phyloP scores from a whole-genome alignment of 2,113 vertebrate genomes.

The Sapajus apella region DNA sequence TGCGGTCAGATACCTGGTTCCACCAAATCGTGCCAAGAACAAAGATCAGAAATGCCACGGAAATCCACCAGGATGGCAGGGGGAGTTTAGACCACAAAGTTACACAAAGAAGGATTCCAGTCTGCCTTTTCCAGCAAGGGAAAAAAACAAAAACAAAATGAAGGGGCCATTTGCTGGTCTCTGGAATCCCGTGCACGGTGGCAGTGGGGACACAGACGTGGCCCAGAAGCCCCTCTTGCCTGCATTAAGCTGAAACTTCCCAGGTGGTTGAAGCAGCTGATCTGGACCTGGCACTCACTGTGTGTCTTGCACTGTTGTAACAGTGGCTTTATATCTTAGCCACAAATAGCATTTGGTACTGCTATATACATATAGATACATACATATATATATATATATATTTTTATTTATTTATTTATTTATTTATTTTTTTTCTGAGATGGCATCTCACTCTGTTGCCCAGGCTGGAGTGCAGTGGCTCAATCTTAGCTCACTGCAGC shows the following conservation, averaged over 20 bases:
- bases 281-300: neutral
- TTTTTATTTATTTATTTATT: too few species aligned
- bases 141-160: too few species aligned
- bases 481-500: too few species aligned
- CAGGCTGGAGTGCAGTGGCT: too few species aligned
- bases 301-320: too few species aligned
- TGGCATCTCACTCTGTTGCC: too few species aligned
- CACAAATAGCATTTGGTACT: neutral
- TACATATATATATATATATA: too few species aligned
- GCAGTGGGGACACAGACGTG: neutral
- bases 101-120: too few species aligned
- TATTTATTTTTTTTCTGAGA: too few species aligned
- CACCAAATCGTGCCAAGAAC: neutral
- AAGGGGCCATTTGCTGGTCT: neutral
- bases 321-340: neutral
- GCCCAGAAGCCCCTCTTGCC: neutral
- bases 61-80: neutral
- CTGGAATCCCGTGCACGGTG: rapidly evolving
- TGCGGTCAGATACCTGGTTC: neutral
- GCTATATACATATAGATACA: too few species aligned
- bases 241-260: neutral
- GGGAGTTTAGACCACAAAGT: neutral
- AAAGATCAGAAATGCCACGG: neutral
- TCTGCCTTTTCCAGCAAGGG: too few species aligned
- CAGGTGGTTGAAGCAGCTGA: neutral